Percentiles rank a stretch among this genome's conserved stretches.
These are phyloP conservation scores for Maniola jurtina DNA, from an alignment of 1,140 invertebrate species.

Conservation along the genomic window DNA sequence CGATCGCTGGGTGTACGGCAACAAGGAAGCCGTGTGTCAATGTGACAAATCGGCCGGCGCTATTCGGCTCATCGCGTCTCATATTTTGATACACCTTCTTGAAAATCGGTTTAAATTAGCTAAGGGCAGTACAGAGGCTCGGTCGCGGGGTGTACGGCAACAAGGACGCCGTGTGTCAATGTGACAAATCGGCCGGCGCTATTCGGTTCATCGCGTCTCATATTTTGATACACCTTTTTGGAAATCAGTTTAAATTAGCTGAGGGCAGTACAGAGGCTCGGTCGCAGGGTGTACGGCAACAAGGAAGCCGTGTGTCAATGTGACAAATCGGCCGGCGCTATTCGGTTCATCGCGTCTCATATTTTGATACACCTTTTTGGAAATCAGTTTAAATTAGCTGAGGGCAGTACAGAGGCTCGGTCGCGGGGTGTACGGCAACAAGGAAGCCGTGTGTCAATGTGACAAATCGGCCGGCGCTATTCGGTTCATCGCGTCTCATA, in stretches of 20 bases:
- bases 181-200: too few relatives aligned
- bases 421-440: neutral
- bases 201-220: too few relatives aligned
- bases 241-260: too few relatives aligned
- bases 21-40: constrained; percentile 3
- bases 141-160: neutral
- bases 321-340: constrained; percentile 2
- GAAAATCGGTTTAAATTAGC: too few relatives aligned
- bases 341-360: constrained; percentile 4
- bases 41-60: too few relatives aligned
- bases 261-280: neutral
- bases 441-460: constrained; percentile 3
- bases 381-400: too few relatives aligned
- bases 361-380: too few relatives aligned
- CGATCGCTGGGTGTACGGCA: neutral
- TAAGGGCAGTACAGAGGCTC: neutral
- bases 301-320: constrained; percentile 1
- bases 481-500: constrained; percentile 6
- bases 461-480: constrained; percentile 1
- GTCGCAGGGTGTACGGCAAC: neutral
- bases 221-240: too few relatives aligned
- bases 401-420: neutral
- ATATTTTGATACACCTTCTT: too few relatives aligned
- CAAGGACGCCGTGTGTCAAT: constrained; percentile 1
- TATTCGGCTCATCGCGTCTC: too few relatives aligned